phyloP scores from a whole-genome alignment of 2,888 invertebrate species.

The Dinocampus coccinellae region DNA sequence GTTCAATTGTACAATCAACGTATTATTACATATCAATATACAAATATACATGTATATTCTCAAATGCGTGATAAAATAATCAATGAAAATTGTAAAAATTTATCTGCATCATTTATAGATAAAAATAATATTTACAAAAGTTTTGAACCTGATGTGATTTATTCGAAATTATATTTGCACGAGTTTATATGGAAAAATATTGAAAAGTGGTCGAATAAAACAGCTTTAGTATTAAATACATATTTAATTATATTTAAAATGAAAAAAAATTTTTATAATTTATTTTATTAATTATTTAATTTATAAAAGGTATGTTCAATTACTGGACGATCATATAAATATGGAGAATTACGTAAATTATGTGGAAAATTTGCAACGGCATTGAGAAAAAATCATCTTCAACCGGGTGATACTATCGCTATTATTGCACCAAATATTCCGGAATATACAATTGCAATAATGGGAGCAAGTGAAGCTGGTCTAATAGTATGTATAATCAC shows the following conservation, averaged over 20 bases:
- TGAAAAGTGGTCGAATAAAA: slow-evolving; percentile 76
- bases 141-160: slow-evolving; percentile 31
- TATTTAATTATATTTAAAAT: not conserved
- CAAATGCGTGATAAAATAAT: not conserved
- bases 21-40: not conserved
- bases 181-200: slow-evolving; percentile 77
- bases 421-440: slow-evolving; percentile 62
- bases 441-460: slow-evolving; percentile 53
- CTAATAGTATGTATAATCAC: slow-evolving; percentile 48
- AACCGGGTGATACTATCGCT: slow-evolving; percentile 59
- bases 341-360: slow-evolving; percentile 51
- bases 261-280: not conserved
- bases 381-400: slow-evolving; percentile 55
- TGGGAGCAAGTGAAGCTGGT: slow-evolving; percentile 55
- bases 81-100: not conserved
- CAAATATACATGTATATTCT: not conserved
- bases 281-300: no score
- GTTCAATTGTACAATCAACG: not conserved
- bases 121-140: slow-evolving; percentile 46
- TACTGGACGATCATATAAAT: slow-evolving; percentile 58
- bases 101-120: slow-evolving; percentile 18
- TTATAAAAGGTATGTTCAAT: slow-evolving; percentile 45
- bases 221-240: slow-evolving; percentile 72
- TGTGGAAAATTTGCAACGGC: slow-evolving; percentile 55
- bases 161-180: slow-evolving; percentile 53